Percentiles rank a stretch among this genome's conserved stretches.
Evolutionary conservation across 1,140 invertebrate genomes (phyloP).

Genomic region (Meloidogyne floridensis): DNA sequence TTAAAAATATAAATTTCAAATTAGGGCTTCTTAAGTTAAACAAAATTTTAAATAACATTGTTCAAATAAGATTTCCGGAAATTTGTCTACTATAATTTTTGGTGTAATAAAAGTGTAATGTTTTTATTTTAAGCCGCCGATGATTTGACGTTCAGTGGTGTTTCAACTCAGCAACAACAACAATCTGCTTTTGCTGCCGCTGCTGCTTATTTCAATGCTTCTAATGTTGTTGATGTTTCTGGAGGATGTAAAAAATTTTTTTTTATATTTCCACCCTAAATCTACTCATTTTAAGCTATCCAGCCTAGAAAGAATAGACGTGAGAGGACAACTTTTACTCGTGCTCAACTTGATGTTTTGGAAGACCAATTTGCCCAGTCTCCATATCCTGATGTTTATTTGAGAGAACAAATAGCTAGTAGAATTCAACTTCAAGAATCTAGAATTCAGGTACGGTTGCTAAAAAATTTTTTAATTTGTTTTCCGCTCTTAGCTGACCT

Average conservation of each 20-base stretch:
- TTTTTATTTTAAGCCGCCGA: too few relatives aligned
- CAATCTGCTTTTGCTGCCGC: constrained; percentile 21
- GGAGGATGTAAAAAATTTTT: constrained; percentile 2
- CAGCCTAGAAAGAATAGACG: constrained; percentile 81
- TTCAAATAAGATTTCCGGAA: too few relatives aligned
- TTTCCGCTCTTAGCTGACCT: not conserved
- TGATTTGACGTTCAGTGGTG: too few relatives aligned
- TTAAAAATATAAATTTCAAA: too few relatives aligned
- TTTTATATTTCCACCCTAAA: too few relatives aligned
- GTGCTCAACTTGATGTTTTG: constrained; percentile 88
- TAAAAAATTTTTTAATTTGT: constrained; percentile 10
- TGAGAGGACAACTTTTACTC: constrained; percentile 94
- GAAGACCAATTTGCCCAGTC: constrained; percentile 90
- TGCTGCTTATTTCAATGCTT: constrained; percentile 28
- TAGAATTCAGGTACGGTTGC: constrained; percentile 80
- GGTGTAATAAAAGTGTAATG: too few relatives aligned
- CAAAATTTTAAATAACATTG: too few relatives aligned
- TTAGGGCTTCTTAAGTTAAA: too few relatives aligned
- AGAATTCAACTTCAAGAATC: constrained; percentile 91
- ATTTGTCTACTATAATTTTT: too few relatives aligned
- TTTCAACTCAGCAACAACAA: not conserved
- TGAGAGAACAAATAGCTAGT: constrained; percentile 91
- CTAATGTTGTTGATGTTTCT: constrained; percentile 15
- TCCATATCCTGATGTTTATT: constrained; percentile 90
- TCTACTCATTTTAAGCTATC: not conserved